These are phyloP conservation scores for Callaeas wilsoni DNA, from an alignment of 2,113 vertebrate genomes.

Conservation along the genomic window DNA sequence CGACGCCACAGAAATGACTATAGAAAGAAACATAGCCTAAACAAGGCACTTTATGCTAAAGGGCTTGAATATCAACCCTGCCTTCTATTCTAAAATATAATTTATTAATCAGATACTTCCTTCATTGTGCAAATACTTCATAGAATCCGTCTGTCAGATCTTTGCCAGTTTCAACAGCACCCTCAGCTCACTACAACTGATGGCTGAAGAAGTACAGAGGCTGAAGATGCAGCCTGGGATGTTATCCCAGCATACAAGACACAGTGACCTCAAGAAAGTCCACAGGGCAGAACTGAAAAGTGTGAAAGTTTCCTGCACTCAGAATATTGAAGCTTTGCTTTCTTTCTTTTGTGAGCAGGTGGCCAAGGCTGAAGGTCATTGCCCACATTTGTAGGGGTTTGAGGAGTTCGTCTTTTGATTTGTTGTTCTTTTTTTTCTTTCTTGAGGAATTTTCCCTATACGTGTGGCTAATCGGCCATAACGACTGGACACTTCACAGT, in stretches of 20 bases:
- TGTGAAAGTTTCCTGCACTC: background rate
- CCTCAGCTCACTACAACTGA: background rate
- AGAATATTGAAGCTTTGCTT: background rate
- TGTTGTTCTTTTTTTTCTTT: no score
- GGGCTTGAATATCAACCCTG: background rate
- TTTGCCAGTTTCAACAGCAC: background rate
- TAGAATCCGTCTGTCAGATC: background rate
- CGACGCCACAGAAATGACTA: background rate
- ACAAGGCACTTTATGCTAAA: background rate
- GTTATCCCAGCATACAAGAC: background rate
- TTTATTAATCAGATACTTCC: background rate
- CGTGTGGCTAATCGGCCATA: no score
- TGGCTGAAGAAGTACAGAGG: background rate
- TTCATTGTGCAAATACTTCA: background rate
- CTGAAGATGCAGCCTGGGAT: background rate
- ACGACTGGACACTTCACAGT: no score
- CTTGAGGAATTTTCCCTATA: no score
- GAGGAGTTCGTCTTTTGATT: no score
- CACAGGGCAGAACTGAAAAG: background rate
- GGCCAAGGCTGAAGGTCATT: background rate
- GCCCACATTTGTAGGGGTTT: no score
- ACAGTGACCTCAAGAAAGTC: background rate
- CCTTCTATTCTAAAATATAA: background rate
- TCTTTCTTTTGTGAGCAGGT: background rate
- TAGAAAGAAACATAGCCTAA: background rate